Evolutionary conservation across 2,113 vertebrate genomes (phyloP).

Genomic region (Neolamprologus cancellatus): DNA sequence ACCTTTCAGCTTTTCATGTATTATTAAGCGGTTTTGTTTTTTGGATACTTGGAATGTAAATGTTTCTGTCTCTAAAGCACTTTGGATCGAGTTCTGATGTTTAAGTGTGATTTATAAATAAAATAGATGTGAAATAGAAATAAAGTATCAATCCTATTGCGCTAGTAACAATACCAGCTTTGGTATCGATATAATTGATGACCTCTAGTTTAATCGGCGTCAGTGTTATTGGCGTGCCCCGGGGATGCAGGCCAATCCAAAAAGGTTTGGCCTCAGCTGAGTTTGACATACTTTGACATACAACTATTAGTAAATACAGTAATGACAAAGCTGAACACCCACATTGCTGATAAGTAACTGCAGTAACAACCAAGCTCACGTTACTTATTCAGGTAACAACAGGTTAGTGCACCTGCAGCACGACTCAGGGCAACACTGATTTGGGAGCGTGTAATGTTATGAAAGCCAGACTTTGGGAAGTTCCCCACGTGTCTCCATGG

Average conservation of each 20-base stretch:
- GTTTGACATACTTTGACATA: background rate
- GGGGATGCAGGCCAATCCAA: background rate
- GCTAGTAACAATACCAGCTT: background rate
- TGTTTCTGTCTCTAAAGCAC: background rate
- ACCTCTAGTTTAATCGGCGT: background rate
- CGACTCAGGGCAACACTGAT: background rate
- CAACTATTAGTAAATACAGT: background rate
- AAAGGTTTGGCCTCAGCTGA: background rate
- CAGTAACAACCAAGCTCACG: rapidly evolving
- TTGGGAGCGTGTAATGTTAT: background rate
- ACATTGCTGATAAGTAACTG: rapidly evolving
- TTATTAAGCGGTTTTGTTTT: rapidly evolving
- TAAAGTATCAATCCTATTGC: background rate
- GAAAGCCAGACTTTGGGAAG: background rate
- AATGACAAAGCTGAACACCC: background rate
- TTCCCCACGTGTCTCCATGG: background rate
- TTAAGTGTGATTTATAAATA: background rate
- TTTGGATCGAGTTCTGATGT: background rate
- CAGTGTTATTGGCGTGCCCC: background rate
- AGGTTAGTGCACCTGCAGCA: background rate
- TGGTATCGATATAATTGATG: rapidly evolving
- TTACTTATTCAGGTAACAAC: background rate
- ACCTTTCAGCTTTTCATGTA: background rate
- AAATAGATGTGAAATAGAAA: background rate
- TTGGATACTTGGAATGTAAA: background rate